A percentile compares a stretch with the other conserved stretches of the same genome.
phyloP scores from a whole-genome alignment of 2,797 vertebrate genomes.

The Phoxinus dragarum region DNA sequence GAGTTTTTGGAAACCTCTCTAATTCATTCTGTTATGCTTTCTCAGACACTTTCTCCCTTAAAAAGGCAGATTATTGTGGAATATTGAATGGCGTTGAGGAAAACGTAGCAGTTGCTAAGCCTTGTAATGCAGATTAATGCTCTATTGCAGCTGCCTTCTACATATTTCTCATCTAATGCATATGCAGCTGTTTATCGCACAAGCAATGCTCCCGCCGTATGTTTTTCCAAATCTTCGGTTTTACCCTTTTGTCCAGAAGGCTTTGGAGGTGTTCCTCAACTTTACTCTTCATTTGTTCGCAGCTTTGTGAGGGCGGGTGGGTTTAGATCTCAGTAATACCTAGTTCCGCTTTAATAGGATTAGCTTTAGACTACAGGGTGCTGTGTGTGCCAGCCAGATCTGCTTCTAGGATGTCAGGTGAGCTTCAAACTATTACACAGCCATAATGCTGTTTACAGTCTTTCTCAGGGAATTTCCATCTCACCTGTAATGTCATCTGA shows the following conservation, averaged over 20 bases:
- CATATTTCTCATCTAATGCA: constrained; percentile 4
- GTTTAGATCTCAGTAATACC: constrained; percentile 53
- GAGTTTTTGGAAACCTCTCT: not conserved
- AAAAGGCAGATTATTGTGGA: constrained; percentile 5
- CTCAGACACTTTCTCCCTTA: not conserved
- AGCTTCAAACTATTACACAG: constrained; percentile 41
- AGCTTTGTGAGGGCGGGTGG: constrained; percentile 41
- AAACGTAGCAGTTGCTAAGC: not conserved
- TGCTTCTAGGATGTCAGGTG: constrained; percentile 45
- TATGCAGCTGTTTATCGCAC: not conserved
- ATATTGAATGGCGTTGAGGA: not conserved
- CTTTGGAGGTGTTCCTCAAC: constrained; percentile 23
- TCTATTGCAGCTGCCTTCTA: not conserved
- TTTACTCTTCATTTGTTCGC: constrained; percentile 38
- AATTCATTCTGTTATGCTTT: not conserved
- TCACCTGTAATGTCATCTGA: constrained; percentile 6
- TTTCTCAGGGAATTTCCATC: constrained; percentile 6
- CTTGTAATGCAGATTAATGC: not conserved
- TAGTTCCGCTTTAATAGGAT: constrained; percentile 61
- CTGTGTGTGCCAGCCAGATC: constrained; percentile 20
- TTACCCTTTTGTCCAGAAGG: constrained; percentile 12
- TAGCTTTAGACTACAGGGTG: constrained; percentile 41
- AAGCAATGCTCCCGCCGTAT: not conserved
- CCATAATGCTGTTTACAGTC: constrained; percentile 18
- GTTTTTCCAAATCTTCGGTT: not conserved